phyloP scores from a whole-genome alignment of 2,797 vertebrate genomes.

The Pangasius mekongensis region DNA sequence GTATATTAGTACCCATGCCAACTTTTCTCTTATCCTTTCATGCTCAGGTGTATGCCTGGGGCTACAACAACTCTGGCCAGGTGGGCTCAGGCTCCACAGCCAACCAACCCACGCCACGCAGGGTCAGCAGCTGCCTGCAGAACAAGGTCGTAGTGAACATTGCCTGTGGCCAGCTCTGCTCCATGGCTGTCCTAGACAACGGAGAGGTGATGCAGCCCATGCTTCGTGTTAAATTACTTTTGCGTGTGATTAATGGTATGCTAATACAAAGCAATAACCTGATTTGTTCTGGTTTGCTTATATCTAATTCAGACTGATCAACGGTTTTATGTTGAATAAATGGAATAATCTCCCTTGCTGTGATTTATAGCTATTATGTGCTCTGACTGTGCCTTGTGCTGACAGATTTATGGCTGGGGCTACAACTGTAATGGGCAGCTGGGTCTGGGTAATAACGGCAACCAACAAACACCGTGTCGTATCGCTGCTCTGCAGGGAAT shows the following conservation, averaged over 20 bases:
- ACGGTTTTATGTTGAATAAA: background rate
- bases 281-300: background rate
- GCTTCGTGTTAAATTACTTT: background rate
- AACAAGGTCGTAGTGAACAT: conserved; percentile 93
- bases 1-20: background rate
- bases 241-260: background rate
- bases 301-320: conserved; percentile 5
- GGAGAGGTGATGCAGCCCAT: conserved; percentile 83
- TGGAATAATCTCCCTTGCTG: background rate
- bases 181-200: conserved; percentile 94
- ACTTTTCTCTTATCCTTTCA: background rate
- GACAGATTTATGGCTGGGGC: conserved; percentile 95
- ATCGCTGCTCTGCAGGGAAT: conserved; percentile 91
- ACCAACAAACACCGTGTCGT: conserved; percentile 93
- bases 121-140: conserved; percentile 94
- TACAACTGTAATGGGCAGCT: conserved; percentile 98
- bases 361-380: background rate
- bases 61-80: conserved; percentile 98
- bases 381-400: conserved; percentile 44
- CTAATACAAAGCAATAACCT: background rate
- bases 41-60: conserved; percentile 92
- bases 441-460: conserved; percentile 92
- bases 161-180: conserved; percentile 96
- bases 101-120: conserved; percentile 93
- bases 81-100: conserved; percentile 97